phyloP scores from a whole-genome alignment of 2,113 vertebrate genomes.

The Thomomys bottae region DNA sequence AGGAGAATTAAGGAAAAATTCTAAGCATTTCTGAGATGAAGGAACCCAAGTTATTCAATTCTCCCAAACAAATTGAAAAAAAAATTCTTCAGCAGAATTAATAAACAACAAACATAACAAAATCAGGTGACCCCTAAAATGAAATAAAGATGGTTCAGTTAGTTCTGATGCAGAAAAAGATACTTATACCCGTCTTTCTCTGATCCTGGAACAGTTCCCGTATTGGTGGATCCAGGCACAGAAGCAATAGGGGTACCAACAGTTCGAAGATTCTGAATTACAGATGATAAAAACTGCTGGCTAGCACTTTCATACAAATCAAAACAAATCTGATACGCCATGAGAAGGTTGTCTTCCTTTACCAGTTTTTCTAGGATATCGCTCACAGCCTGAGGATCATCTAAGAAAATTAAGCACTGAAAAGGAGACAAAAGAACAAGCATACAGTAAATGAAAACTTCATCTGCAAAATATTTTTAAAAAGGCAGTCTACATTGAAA shows the following conservation, averaged over 20 bases:
- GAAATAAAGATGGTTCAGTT: constrained; percentile 9
- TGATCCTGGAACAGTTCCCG: constrained; percentile 91
- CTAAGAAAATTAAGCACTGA: constrained; percentile 98
- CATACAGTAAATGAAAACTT: constrained; percentile 31
- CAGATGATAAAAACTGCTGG: constrained; percentile 98
- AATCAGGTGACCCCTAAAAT: background rate
- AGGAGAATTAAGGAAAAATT: constrained; percentile 38
- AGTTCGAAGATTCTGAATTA: constrained; percentile 96
- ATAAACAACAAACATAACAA: constrained; percentile 25
- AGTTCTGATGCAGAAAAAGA: constrained; percentile 38
- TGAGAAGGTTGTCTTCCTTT: constrained; percentile 98
- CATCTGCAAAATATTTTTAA: background rate
- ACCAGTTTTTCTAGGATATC: constrained; percentile 99
- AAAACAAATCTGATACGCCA: constrained; percentile 99
- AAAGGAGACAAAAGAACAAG: constrained; percentile 46
- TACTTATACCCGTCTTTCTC: constrained; percentile 93
- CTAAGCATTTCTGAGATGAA: background rate
- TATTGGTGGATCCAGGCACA: constrained; percentile 97
- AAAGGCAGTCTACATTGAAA: background rate
- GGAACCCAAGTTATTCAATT: background rate
- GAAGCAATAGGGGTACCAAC: constrained; percentile 96
- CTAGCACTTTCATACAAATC: constrained; percentile 99
- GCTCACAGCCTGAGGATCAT: constrained; percentile 98
- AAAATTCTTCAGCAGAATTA: constrained; percentile 33
- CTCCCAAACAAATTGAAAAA: background rate